Conservation (phyloP, 2,888 invertebrate genomes). For the Xylophagus ater region DNA sequence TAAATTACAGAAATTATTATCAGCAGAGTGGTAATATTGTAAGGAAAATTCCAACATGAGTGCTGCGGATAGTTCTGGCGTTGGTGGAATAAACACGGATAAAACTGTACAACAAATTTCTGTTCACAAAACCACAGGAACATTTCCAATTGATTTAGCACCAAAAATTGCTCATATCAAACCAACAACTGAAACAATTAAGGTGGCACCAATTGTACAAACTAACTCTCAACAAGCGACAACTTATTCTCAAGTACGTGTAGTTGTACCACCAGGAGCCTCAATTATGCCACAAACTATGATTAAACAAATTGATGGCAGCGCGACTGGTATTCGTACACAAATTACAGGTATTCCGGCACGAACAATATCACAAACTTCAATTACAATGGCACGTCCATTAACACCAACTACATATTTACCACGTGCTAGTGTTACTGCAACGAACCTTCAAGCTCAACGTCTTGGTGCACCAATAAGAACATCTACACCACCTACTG, state of each 20-base stretch:
- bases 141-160: slow-evolving; percentile 40
- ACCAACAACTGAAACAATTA: slow-evolving; percentile 31
- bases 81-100: slow-evolving; percentile 16
- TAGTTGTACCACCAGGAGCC: slow-evolving; percentile 33
- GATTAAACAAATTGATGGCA: slow-evolving; percentile 42
- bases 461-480: slow-evolving; percentile 33
- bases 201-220: slow-evolving; percentile 11
- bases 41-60: too few species aligned
- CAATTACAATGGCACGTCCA: slow-evolving; percentile 37
- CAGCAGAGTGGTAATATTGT: too few species aligned
- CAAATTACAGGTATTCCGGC: slow-evolving; percentile 37
- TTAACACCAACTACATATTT: slow-evolving; percentile 35
- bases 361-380: slow-evolving; percentile 37
- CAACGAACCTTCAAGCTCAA: slow-evolving; percentile 34
- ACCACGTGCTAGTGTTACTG: slow-evolving; percentile 31
- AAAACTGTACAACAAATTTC: slow-evolving; percentile 11
- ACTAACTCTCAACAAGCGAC: slow-evolving; percentile 24
- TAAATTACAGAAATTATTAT: too few species aligned
- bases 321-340: slow-evolving; percentile 25
- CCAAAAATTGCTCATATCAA: slow-evolving; percentile 43
- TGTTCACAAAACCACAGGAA: slow-evolving; percentile 12
- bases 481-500: slow-evolving; percentile 26
- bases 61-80: slow-evolving; percentile 19
- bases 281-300: slow-evolving; percentile 41
- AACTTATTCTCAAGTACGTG: slow-evolving; percentile 35